These are phyloP conservation scores for Leistus spinibarbis DNA, from an alignment of 2,888 invertebrate species.

Conservation along the genomic window DNA sequence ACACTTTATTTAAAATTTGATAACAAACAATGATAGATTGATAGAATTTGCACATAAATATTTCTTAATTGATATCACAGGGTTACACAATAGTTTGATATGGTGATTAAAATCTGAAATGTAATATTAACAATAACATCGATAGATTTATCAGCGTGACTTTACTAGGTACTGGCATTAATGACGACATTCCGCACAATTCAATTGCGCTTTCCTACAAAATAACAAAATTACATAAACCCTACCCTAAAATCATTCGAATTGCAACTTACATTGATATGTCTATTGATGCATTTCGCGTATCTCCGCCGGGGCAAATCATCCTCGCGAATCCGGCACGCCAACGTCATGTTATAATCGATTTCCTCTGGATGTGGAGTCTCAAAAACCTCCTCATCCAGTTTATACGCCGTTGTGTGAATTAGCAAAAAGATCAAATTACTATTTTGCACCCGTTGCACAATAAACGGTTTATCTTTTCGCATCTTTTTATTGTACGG, in stretches of 20 bases:
- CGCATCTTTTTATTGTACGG: slow-evolving; percentile 45
- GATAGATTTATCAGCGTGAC: neutral
- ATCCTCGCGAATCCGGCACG: slow-evolving; percentile 26
- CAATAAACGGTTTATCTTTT: slow-evolving; percentile 69
- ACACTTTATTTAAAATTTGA: neutral
- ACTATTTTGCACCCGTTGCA: slow-evolving; percentile 76
- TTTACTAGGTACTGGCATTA: neutral
- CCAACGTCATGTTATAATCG: slow-evolving; percentile 46
- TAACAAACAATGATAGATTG: neutral
- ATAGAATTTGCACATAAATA: neutral
- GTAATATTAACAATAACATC: neutral
- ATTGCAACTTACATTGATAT: slow-evolving; percentile 29
- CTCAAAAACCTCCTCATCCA: slow-evolving; percentile 40
- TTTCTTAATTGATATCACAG: neutral
- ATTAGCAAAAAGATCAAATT: slow-evolving; percentile 82
- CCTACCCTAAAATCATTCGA: slow-evolving; percentile 41
- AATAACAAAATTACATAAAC: neutral
- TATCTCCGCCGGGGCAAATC: slow-evolving; percentile 13
- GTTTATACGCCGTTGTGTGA: slow-evolving; percentile 64
- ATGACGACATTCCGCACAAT: slow-evolving; percentile 11
- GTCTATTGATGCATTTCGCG: slow-evolving; percentile 19
- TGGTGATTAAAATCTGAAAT: neutral
- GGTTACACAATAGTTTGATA: neutral
- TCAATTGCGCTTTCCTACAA: slow-evolving; percentile 16
- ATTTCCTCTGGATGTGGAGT: slow-evolving; percentile 52